Percentiles rank a stretch among this genome's conserved stretches.
These are phyloP conservation scores for Andrena haemorrhoa DNA, from an alignment of 2,888 invertebrate species.

Conservation along the genomic window DNA sequence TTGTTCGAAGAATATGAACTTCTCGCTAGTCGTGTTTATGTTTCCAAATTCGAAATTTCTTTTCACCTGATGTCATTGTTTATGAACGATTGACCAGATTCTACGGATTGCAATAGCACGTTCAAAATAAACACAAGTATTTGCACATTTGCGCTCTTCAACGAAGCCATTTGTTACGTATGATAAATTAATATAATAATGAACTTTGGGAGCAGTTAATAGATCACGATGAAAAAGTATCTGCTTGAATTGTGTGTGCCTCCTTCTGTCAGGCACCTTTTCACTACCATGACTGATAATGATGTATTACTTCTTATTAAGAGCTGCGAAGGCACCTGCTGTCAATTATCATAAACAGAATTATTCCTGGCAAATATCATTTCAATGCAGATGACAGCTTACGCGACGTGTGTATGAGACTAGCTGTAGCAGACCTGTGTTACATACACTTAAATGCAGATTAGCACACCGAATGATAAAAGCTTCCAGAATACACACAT, in stretches of 20 bases:
- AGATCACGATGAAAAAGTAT: conserved; percentile 14
- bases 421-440: conserved; percentile 36
- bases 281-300: conserved; percentile 63
- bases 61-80: conserved; percentile 56
- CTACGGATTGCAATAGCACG: conserved; percentile 41
- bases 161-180: conserved; percentile 52
- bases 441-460: conserved; percentile 38
- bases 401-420: conserved; percentile 37
- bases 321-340: conserved; percentile 78
- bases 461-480: conserved; percentile 7
- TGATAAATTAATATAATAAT: conserved; percentile 3
- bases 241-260: conserved; percentile 22
- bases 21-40: neutral
- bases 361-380: conserved; percentile 78
- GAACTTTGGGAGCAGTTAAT: conserved; percentile 4
- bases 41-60: neutral
- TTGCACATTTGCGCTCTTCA: conserved; percentile 36
- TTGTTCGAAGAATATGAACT: neutral
- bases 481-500: conserved; percentile 4
- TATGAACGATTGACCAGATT: conserved; percentile 27
- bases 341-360: conserved; percentile 80
- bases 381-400: conserved; percentile 74
- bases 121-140: conserved; percentile 44
- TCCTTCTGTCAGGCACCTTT: conserved; percentile 49
- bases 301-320: conserved; percentile 66